Base-by-base conservation (phyloP, 2,888 invertebrate species). In the Brenthis hecate region DNA sequence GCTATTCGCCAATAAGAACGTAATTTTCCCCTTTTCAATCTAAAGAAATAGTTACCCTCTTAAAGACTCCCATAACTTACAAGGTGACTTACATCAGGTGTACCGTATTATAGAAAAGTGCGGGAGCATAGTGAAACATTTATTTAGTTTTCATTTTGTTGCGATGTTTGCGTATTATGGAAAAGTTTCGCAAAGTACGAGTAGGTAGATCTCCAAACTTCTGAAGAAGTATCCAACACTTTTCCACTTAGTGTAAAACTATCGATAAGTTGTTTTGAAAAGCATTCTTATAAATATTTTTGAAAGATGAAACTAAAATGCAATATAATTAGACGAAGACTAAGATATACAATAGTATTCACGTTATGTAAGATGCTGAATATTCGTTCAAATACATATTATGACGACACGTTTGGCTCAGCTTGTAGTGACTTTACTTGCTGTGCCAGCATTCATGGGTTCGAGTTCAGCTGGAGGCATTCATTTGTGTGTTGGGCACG, bases 41-140 rank as follows among this genome's bases (percentile, higher is more conserved):
- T 78, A 79, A 77, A 77, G 76, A 76, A 80, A 80, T 80, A 81
- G 79, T 78, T 78, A 73, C 76, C 76, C 76, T 71, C 76, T 78
- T 78, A 79, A 79, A 78, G 75, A 78, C 78, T 74, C 72, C 76
- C 69, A 79, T 84, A 80, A 80, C 72, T 84, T 76, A 79, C 74
- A 66, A 67, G 71, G 73, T 75, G 75, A 73, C 75, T 75, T 71
- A 76, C 76, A 78, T 80, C 81, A 82, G 80, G 80, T 80, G 78
- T 77, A 74, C 71, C 63, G 72, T 72, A 58, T 73, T 68, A 68
- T 65, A 70, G 75, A 73, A 72, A 68, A 66, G 66, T 60, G 51
- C 65, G 72, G 58, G 70, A 60, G n/a, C 66, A 69, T 62, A 72
- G 65, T 66, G 36, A n/a, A 60, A 36, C 51, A 51, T 36, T 61